These are phyloP conservation scores for Atherinosoma microstoma DNA, from an alignment of 2,797 vertebrate genomes.

Conservation along the genomic window DNA sequence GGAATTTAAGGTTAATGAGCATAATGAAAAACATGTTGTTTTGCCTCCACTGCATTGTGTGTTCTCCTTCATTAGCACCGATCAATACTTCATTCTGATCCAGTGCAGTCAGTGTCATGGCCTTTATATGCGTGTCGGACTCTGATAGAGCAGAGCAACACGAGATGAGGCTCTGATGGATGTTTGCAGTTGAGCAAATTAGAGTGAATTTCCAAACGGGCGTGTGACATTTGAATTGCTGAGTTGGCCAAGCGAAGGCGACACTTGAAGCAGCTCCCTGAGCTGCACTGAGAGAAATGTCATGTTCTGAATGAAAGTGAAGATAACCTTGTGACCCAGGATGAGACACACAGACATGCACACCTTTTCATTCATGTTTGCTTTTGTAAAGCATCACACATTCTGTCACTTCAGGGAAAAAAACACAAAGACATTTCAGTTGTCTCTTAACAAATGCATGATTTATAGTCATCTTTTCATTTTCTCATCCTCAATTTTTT, in stretches of 20 bases:
- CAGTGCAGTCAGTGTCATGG: not conserved
- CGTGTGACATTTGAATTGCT: slow-evolving; percentile 35
- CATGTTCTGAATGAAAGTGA: slow-evolving; percentile 9
- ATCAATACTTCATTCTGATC: slow-evolving; percentile 10
- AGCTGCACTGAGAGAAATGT: slow-evolving; percentile 29
- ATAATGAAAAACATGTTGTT: not conserved
- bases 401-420: not conserved
- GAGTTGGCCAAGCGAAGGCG: slow-evolving; percentile 1
- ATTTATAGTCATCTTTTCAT: not conserved
- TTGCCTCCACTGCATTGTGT: not conserved
- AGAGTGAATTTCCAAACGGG: slow-evolving; percentile 31
- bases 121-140: not conserved
- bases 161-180: slow-evolving; percentile 34
- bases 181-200: slow-evolving; percentile 37
- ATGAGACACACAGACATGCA: slow-evolving; percentile 1
- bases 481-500: not conserved
- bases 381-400: not conserved
- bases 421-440: not conserved
- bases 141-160: not conserved
- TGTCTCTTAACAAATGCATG: not conserved
- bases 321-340: slow-evolving; percentile 29
- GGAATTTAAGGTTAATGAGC: not conserved
- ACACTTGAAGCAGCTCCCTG: not conserved
- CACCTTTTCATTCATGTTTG: not conserved
- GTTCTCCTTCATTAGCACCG: not conserved